Conservation (phyloP, 2,888 invertebrate species). For the Brachypalpus laphriformis region DNA sequence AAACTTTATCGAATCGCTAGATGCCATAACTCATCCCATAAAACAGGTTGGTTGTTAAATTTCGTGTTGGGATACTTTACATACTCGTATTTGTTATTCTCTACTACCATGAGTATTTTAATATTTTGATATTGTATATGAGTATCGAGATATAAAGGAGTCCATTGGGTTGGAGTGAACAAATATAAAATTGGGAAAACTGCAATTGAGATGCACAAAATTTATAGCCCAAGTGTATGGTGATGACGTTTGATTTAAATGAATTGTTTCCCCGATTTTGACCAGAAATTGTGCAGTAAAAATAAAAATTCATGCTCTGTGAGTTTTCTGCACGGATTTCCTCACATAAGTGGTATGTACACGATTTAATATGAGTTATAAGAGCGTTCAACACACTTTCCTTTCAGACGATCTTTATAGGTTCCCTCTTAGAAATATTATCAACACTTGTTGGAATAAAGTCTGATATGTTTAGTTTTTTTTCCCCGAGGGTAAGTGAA, state of each 20-base stretch:
- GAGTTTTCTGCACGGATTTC: background rate
- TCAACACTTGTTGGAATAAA: no score
- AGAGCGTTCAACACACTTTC: no score
- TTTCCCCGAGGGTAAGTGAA: no score
- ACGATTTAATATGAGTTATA: background rate
- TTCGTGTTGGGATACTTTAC: background rate
- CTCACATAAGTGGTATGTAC: background rate
- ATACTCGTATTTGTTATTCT: background rate
- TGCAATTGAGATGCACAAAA: background rate
- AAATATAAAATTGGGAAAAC: background rate
- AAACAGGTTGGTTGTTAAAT: background rate
- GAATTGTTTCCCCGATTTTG: background rate
- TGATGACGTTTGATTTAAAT: background rate
- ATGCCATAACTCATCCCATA: background rate
- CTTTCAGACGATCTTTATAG: no score
- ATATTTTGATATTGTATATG: background rate
- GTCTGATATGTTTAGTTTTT: no score
- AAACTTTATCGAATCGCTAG: background rate
- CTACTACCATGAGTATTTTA: background rate
- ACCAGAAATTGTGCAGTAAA: background rate
- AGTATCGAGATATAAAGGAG: background rate
- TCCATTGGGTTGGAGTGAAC: background rate
- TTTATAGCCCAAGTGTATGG: background rate
- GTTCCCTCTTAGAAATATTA: no score
- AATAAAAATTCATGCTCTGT: background rate